phyloP scores from a whole-genome alignment of 1,140 invertebrate species.

The Spodoptera frugiperda region DNA sequence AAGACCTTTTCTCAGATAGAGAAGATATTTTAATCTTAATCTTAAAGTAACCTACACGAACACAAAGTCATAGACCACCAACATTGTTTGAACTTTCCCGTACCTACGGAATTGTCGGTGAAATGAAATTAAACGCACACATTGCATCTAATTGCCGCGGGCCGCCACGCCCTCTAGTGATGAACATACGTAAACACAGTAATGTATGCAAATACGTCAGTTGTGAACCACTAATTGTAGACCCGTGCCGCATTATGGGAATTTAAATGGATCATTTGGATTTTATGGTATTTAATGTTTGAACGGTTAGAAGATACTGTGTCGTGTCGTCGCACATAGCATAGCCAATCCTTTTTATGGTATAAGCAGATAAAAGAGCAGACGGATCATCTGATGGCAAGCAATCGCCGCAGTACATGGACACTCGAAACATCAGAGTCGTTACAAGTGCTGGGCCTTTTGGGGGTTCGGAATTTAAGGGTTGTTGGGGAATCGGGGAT shows the following conservation, averaged over 20 bases:
- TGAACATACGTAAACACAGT: slow-evolving; percentile 45
- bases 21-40: neutral
- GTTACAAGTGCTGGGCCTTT: no score
- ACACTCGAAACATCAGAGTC: no score
- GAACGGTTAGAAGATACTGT: no score
- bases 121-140: slow-evolving; percentile 47
- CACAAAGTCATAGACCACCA: slow-evolving; percentile 44
- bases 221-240: slow-evolving; percentile 45
- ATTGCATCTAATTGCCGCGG: slow-evolving; percentile 51
- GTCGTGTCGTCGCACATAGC: no score
- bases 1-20: neutral
- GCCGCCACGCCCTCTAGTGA: slow-evolving; percentile 45
- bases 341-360: no score
- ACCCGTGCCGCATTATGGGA: neutral
- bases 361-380: no score
- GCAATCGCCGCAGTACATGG: no score
- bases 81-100: slow-evolving; percentile 30
- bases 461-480: no score
- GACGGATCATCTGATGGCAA: no score
- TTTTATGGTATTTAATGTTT: no score
- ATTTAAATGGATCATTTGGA: neutral
- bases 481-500: no score
- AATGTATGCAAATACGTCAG: slow-evolving; percentile 54
- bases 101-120: slow-evolving; percentile 9
- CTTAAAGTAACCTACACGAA: neutral